Evolutionary conservation across 2,797 vertebrate species (phyloP).

Genomic region (Danio aesculapii): DNA sequence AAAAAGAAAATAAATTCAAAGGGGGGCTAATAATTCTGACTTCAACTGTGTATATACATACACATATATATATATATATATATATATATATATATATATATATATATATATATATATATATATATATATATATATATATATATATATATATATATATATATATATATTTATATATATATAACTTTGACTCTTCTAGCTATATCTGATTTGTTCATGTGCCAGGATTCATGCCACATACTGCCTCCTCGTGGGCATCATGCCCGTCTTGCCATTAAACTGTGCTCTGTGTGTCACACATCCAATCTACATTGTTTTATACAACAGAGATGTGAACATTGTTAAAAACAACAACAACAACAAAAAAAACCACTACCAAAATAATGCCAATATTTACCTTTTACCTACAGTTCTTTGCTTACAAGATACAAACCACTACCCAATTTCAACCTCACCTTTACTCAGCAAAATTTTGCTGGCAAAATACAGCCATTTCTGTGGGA

Average conservation of each 20-base stretch:
- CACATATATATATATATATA: too few relatives aligned
- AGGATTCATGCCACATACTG: slow-evolving; percentile 73
- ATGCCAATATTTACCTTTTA: not conserved
- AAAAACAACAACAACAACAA: not conserved
- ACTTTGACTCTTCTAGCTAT: not conserved
- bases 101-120: too few relatives aligned
- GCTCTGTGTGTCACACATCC: slow-evolving; percentile 69
- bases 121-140: not conserved
- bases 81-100: too few relatives aligned
- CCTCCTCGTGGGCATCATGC: slow-evolving; percentile 79
- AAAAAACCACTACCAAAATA: not conserved
- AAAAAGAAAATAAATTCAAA: too few relatives aligned
- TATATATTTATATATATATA: not conserved
- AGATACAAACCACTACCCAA: not conserved
- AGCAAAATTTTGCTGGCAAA: not conserved
- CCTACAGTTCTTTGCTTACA: not conserved
- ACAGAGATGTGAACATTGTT: not conserved
- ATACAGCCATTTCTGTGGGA: not conserved
- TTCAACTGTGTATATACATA: too few relatives aligned
- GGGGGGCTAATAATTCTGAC: too few relatives aligned
- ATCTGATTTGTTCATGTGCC: slow-evolving; percentile 27
- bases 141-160: not conserved
- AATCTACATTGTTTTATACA: slow-evolving; percentile 63
- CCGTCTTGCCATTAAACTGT: slow-evolving; percentile 75
- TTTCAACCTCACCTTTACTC: not conserved